Evolutionary conservation across 1,140 invertebrate genomes (phyloP), one percentile per base, ranked within the genome.

Genomic region (Monochamus saltuarius): DNA sequence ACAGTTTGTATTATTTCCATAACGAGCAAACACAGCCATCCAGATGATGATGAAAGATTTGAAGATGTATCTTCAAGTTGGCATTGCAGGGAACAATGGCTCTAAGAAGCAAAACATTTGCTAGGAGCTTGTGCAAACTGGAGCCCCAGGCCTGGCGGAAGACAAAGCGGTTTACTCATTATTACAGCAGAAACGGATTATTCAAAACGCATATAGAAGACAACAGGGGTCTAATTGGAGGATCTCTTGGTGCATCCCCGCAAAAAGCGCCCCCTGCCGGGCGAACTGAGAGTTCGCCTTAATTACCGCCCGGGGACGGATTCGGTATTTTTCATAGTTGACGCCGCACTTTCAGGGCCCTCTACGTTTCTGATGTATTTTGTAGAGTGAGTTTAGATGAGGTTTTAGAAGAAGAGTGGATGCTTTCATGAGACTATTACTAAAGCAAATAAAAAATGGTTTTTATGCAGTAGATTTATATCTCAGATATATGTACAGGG

Each of bases 151-250:
- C 22, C 14, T 53, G 45, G n/a, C 29, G 22, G 45, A 54, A 49
- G 37, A 62, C 55, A 56, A 57, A 56, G 61, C 50, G 54, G 51
- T 64, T 64, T 59, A 64, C 60, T 64, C 62, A 60, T 64, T 60
- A 64, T 57, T 56, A 60, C 29, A 34, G 37, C 39, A 39, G 49
- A 56, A 45, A 65, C 59, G 61, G 61, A 61, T 58, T 50, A 53
- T 54, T 56, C 40, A 65, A 65, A 65, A 61, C 62, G 62, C 62
- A 65, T 65, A 56, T 56, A 65, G 37, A n/a, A 64, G 58, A 64
- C 62, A 64, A 56, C 52, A 61, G 52, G 53, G 40, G 46, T 50
- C 58, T 61, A 65, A 65, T 65, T 65, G 59, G 59, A 65, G 62
- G 29, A 61, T 61, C 59, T 57, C 59, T 61, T 47, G 45, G 42